Base-by-base conservation (phyloP, 2,113 vertebrate genomes). In the Phylloscopus trochilus region DNA sequence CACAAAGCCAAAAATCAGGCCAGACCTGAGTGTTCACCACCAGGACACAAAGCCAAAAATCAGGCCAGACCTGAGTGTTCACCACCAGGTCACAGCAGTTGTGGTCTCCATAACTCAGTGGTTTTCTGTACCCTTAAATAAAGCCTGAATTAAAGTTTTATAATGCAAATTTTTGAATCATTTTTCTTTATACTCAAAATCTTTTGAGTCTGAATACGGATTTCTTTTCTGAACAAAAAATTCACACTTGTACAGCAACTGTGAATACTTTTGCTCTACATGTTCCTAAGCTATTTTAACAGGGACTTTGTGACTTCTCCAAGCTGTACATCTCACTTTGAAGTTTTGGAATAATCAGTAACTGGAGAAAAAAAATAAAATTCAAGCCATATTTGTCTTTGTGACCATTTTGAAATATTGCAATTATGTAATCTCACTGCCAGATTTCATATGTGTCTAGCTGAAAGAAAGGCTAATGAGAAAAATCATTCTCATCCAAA, bases 401-500 rank as follows among this genome's bases (percentile, higher is more conserved):
- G 82, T 86, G 85, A 87, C 51, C 62, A 83, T 87, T 44, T 10
- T 73, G 63, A 95, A 83, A 74, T 41, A 88, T 19, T 90, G 41
- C 78, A 92, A 47, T 91, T 80, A 94, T 31, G 53, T 68, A 85
- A 88, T 73, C 78, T 69, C 15, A 7, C 60, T 76, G 63, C 70
- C 78, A 95, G 79, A 92, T 88, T 90, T 66, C 72, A 15, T 77
- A 46, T 70, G 69, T 70, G 88, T 78, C 51, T 86, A 53, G 47
- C 60, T 95, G 63, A 86, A 83, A 83, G 80, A 63, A 93, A 89
- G 53, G 76, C 79, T 93, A 92, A 92, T 83, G 79, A 93, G 83
- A 87, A 86, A 77, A 75, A 89, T 14, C 55, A 74, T 77, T 81
- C 69, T 83, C 69, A 63, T 92, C 80, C 96, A 96, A 96, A 91